A percentile compares a stretch with the other conserved stretches of the same genome.
Evolutionary conservation across 1,140 invertebrate species (phyloP).

Genomic region (Myzus persicae): DNA sequence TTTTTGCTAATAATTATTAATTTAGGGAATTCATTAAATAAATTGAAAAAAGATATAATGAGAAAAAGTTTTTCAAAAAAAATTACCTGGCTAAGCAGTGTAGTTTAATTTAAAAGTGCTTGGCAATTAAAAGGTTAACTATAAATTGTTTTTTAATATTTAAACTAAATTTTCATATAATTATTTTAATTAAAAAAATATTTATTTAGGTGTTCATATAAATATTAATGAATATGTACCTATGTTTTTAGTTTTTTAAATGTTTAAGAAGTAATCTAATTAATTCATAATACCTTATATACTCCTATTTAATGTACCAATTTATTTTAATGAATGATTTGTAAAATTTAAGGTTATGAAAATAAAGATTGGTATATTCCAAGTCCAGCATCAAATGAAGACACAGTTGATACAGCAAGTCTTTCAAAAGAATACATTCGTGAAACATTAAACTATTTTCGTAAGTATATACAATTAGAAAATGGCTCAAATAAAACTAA

Average conservation of each 20-base stretch:
- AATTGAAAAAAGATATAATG: too few species aligned
- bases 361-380: slow-evolving; percentile 95
- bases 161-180: not conserved
- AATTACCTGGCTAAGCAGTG: too few species aligned
- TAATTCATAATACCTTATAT: not conserved
- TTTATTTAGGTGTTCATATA: too few species aligned
- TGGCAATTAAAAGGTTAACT: too few species aligned
- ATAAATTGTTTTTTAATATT: not conserved
- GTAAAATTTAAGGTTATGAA: slow-evolving; percentile 80
- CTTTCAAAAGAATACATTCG: slow-evolving; percentile 93
- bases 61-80: too few species aligned
- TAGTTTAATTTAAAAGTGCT: too few species aligned
- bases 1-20: too few species aligned
- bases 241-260: not conserved
- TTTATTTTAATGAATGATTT: not conserved
- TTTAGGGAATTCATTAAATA: too few species aligned
- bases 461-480: slow-evolving; percentile 74
- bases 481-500: not conserved
- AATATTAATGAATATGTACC: too few species aligned
- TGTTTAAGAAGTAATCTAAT: not conserved
- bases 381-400: slow-evolving; percentile 78
- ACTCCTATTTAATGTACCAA: not conserved
- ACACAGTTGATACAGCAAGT: slow-evolving; percentile 80
- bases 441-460: slow-evolving; percentile 96
- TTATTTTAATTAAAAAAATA: not conserved